phyloP scores from a whole-genome alignment of 2,797 vertebrate species.

The Emydoidea blandingii region DNA sequence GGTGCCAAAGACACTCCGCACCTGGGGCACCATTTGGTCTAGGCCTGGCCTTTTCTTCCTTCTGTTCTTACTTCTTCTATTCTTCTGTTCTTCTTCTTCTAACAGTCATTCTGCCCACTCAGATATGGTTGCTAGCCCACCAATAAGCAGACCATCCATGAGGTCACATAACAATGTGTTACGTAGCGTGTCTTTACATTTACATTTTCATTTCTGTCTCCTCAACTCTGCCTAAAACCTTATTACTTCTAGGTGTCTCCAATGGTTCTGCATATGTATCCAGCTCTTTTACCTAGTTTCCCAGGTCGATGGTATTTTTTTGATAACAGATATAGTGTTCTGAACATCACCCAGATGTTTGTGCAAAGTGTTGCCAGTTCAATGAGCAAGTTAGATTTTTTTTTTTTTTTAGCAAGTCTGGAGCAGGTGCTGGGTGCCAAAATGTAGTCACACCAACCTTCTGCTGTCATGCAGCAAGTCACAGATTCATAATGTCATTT shows the following conservation, averaged over 20 bases:
- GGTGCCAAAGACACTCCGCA: no score
- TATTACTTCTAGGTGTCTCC: neutral
- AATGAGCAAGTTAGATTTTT: neutral
- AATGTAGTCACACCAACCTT: neutral
- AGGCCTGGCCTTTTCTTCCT: neutral
- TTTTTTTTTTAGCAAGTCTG: slow-evolving; percentile 17
- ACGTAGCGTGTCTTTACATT: neutral
- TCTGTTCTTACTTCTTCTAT: neutral
- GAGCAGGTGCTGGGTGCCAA: neutral
- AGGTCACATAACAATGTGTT: neutral
- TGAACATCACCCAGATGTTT: slow-evolving; percentile 18
- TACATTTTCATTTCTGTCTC: neutral
- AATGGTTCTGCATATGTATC: neutral
- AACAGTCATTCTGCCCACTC: neutral
- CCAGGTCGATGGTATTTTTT: neutral
- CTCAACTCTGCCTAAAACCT: neutral
- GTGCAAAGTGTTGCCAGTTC: slow-evolving; percentile 11
- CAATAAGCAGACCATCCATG: neutral
- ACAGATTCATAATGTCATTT: slow-evolving; percentile 38
- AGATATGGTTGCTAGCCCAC: neutral
- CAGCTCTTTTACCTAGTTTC: neutral
- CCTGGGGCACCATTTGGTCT: no score
- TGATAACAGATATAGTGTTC: neutral
- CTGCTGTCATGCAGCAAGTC: neutral
- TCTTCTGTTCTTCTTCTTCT: no score